Conservation (phyloP, 2,888 invertebrate genomes). For the Anthophora plumipes region DNA sequence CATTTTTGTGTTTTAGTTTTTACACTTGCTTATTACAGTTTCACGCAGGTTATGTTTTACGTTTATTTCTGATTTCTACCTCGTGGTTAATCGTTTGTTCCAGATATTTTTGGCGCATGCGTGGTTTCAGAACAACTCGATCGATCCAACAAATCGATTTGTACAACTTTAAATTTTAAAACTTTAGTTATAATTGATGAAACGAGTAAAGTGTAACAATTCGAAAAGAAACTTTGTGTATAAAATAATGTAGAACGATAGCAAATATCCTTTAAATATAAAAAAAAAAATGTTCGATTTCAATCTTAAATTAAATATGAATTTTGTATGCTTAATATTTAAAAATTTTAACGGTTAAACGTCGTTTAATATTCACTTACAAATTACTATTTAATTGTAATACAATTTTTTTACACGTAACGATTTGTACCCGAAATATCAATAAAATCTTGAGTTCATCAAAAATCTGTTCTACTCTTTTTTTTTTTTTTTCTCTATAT, state of each 20-base stretch:
- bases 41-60: constrained; percentile 7
- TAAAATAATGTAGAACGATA: neutral
- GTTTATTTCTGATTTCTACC: neutral
- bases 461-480: neutral
- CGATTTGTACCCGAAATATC: neutral
- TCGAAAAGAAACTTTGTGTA: neutral
- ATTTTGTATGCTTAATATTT: neutral
- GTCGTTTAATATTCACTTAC: neutral
- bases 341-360: neutral
- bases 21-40: neutral
- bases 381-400: neutral
- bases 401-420: neutral
- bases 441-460: neutral
- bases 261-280: neutral
- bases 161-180: constrained; percentile 25
- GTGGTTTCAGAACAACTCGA: neutral
- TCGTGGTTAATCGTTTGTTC: neutral
- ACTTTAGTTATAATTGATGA: neutral
- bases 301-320: neutral
- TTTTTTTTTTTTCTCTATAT: neutral
- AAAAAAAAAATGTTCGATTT: neutral
- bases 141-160: constrained; percentile 33
- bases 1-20: constrained; percentile 89
- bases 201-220: neutral
- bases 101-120: constrained; percentile 45